phyloP scores from a whole-genome alignment of 1,140 invertebrate species.

The Carcinoscorpius rotundicauda region DNA sequence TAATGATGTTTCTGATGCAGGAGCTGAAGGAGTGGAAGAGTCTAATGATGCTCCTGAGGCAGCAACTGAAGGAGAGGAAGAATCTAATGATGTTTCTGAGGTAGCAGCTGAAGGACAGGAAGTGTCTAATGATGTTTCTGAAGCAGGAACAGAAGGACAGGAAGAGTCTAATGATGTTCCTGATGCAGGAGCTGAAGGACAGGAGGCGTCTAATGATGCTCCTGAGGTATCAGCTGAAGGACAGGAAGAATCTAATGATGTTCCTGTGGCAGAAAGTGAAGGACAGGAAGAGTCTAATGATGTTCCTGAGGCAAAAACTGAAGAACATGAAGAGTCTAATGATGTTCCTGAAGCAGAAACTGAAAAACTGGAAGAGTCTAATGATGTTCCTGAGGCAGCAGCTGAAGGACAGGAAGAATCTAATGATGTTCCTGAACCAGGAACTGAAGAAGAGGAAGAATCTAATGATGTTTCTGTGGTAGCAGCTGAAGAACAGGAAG shows the following conservation, averaged over 20 bases:
- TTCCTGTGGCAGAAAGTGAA: not conserved
- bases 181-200: not conserved
- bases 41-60: too few species aligned
- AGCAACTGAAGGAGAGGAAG: not conserved
- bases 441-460: not conserved
- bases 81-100: constrained; percentile 1
- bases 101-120: not conserved
- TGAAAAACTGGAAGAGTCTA: not conserved
- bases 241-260: not conserved
- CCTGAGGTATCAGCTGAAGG: not conserved
- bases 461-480: not conserved
- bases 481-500: constrained; percentile 1
- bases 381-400: too few species aligned
- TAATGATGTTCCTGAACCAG: not conserved
- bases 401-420: not conserved
- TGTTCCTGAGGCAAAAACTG: not conserved
- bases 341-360: not conserved
- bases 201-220: constrained; percentile 4
- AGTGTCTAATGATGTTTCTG: constrained; percentile 2
- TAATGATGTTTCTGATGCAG: too few species aligned
- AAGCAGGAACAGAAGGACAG: not conserved
- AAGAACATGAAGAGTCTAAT: not conserved
- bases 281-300: not conserved
- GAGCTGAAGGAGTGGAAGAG: too few species aligned
- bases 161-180: not conserved